Evolutionary conservation across 2,113 vertebrate genomes (phyloP).

Genomic region (Recurvirostra avosetta): DNA sequence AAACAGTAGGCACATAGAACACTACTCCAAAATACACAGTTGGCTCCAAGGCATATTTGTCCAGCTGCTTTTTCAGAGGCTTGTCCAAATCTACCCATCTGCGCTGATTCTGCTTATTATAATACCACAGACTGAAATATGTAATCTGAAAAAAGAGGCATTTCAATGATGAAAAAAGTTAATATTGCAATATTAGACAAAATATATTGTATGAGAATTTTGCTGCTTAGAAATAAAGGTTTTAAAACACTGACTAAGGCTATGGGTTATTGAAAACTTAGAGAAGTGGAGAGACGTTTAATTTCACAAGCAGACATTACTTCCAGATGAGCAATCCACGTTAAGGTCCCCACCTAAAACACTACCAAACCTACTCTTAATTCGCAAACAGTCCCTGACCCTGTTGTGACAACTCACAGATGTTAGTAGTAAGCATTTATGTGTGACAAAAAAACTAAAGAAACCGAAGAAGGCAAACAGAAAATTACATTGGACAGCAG

Average conservation of each 20-base stretch:
- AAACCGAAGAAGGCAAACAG: background rate
- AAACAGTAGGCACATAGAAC: constrained; percentile 90
- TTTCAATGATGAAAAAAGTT: background rate
- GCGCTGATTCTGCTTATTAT: constrained; percentile 95
- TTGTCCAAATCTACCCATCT: constrained; percentile 98
- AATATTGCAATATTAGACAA: background rate
- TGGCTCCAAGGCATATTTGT: constrained; percentile 94
- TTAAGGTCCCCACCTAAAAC: background rate
- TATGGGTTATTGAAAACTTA: background rate
- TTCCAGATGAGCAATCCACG: background rate
- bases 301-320: background rate
- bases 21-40: constrained; percentile 96
- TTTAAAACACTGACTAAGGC: background rate
- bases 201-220: background rate
- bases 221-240: background rate
- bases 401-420: background rate
- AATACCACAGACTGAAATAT: constrained; percentile 97
- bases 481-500: background rate
- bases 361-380: background rate
- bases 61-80: constrained; percentile 96
- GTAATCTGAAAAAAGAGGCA: constrained; percentile 81
- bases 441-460: background rate
- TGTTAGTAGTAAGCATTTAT: background rate
- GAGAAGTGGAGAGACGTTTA: background rate
- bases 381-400: background rate